Evolutionary conservation across 2,797 vertebrate genomes (phyloP).

Genomic region (Phataginus tricuspis): DNA sequence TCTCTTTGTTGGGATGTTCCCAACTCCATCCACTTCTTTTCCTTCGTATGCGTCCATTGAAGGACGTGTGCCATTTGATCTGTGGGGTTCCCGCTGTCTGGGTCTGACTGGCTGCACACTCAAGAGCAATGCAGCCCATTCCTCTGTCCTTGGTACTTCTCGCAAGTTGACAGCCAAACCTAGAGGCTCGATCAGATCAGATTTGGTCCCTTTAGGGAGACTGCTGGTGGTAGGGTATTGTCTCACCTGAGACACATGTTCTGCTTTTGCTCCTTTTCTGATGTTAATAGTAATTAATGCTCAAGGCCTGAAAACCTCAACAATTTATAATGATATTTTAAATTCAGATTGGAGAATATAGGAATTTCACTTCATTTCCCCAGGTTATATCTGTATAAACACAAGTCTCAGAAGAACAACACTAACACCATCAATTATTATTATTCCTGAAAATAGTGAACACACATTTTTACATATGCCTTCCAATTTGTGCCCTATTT

Average conservation of each 20-base stretch:
- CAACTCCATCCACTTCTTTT: neutral
- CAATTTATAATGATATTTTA: neutral
- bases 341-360: neutral
- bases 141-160: neutral
- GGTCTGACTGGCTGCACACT: neutral
- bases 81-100: neutral
- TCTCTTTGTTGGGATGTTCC: neutral
- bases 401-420: neutral
- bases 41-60: neutral
- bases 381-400: neutral
- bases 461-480: neutral
- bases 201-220: neutral
- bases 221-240: accelerated
- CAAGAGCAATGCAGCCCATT: neutral
- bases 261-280: neutral
- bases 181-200: neutral
- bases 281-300: neutral
- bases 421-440: neutral
- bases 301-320: neutral
- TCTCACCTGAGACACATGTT: neutral
- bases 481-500: neutral
- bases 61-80: neutral
- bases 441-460: neutral
- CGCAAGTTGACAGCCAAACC: neutral
- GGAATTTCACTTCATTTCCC: neutral